Conservation (phyloP, 2,888 invertebrate genomes). For the Acholoe squamosa region DNA sequence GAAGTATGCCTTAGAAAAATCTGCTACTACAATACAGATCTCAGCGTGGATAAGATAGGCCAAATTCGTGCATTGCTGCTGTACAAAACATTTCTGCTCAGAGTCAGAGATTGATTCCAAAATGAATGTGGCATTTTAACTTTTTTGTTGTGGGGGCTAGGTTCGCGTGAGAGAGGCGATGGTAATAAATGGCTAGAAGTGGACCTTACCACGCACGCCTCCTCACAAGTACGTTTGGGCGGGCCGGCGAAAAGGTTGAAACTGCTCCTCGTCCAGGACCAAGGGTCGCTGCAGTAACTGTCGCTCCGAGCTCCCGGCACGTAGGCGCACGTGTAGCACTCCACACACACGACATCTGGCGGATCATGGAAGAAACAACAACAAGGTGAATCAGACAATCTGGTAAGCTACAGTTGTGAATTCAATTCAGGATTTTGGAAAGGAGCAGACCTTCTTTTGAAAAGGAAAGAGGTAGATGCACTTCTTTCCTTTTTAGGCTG, state of each 20-base stretch:
- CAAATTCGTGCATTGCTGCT: no score
- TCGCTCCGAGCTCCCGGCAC: constrained; percentile 40
- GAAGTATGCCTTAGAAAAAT: no score
- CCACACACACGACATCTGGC: constrained; percentile 30
- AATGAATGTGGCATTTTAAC: constrained; percentile 3
- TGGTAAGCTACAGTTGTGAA: no score
- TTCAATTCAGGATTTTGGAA: no score
- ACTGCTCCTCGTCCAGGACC: constrained; percentile 19
- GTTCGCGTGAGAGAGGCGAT: background rate
- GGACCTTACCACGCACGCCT: constrained; percentile 62
- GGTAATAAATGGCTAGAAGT: background rate
- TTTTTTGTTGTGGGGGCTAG: background rate
- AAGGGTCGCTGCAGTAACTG: constrained; percentile 62
- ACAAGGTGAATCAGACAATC: no score
- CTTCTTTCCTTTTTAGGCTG: no score
- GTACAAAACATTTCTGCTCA: no score
- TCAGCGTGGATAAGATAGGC: no score
- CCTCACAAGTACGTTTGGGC: constrained; percentile 45
- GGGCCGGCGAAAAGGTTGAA: constrained; percentile 61
- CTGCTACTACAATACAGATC: no score
- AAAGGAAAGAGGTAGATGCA: no score
- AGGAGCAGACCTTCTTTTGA: no score
- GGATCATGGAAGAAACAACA: constrained; percentile 31
- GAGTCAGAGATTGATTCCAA: background rate
- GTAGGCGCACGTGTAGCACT: constrained; percentile 63